These are phyloP conservation scores for Callosobruchus maculatus DNA, from an alignment of 2,888 invertebrate genomes.

Conservation along the genomic window DNA sequence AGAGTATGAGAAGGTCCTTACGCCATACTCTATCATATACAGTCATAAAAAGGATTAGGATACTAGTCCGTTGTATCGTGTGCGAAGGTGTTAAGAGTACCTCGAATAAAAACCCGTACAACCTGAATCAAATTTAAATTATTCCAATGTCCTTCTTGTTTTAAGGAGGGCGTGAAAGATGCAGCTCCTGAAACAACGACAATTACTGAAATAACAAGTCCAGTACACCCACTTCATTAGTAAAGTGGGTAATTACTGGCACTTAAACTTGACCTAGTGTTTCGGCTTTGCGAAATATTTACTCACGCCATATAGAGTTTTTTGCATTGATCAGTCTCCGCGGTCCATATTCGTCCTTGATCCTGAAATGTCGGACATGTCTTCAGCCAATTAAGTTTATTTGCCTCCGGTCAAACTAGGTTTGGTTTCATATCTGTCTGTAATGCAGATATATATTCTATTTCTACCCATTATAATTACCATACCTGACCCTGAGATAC, in stretches of 20 bases:
- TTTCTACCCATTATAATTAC: neutral
- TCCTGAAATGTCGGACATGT: neutral
- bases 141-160: neutral
- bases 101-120: too few relatives aligned
- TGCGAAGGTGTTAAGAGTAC: too few relatives aligned
- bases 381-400: neutral
- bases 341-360: neutral
- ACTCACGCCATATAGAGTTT: neutral
- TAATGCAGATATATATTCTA: neutral
- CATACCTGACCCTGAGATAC: neutral
- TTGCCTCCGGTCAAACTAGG: neutral
- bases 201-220: neutral
- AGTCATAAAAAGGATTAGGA: too few relatives aligned
- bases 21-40: too few relatives aligned
- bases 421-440: neutral
- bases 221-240: neutral
- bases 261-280: neutral
- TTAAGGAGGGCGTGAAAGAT: too few relatives aligned
- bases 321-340: neutral
- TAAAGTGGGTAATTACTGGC: neutral
- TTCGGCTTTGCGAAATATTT: neutral
- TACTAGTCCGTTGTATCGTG: too few relatives aligned
- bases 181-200: neutral
- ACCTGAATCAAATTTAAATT: too few relatives aligned
- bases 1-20: too few relatives aligned